Evolutionary conservation across 1,140 invertebrate species (phyloP).

Genomic region (Sogatella furcifera): DNA sequence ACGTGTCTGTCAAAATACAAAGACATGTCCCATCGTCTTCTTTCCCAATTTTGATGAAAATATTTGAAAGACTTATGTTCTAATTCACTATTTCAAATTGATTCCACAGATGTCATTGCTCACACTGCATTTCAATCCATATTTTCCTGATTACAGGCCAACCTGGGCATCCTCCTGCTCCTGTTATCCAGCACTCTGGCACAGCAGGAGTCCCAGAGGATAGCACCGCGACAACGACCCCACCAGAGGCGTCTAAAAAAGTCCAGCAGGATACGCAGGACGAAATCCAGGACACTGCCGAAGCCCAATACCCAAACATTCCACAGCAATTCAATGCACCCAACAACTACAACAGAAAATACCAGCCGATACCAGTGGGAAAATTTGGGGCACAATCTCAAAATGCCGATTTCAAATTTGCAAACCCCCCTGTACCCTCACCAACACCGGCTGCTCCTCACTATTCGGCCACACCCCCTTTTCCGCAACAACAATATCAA

Average conservation of each 20-base stretch:
- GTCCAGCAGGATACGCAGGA: background rate
- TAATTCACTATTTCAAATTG: too few relatives aligned
- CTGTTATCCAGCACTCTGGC: background rate
- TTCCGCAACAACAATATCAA: background rate
- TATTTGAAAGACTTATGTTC: too few relatives aligned
- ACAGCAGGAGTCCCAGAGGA: background rate
- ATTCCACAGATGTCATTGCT: too few relatives aligned
- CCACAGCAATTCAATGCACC: background rate
- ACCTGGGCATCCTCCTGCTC: too few relatives aligned
- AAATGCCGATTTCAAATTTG: background rate
- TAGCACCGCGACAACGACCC: background rate
- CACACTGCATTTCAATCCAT: too few relatives aligned
- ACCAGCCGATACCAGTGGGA: background rate
- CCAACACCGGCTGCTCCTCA: slow-evolving; percentile 4
- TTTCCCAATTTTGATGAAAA: too few relatives aligned
- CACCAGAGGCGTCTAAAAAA: background rate
- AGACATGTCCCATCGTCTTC: too few relatives aligned
- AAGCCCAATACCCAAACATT: background rate
- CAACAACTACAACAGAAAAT: background rate
- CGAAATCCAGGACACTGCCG: background rate
- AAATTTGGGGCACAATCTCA: background rate
- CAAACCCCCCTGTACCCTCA: background rate
- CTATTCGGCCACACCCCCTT: slow-evolving; percentile 2
- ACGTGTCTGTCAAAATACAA: too few relatives aligned
- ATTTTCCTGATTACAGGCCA: too few relatives aligned